Conservation (phyloP, 2,888 invertebrate species). For the Ethmia dodecea region DNA sequence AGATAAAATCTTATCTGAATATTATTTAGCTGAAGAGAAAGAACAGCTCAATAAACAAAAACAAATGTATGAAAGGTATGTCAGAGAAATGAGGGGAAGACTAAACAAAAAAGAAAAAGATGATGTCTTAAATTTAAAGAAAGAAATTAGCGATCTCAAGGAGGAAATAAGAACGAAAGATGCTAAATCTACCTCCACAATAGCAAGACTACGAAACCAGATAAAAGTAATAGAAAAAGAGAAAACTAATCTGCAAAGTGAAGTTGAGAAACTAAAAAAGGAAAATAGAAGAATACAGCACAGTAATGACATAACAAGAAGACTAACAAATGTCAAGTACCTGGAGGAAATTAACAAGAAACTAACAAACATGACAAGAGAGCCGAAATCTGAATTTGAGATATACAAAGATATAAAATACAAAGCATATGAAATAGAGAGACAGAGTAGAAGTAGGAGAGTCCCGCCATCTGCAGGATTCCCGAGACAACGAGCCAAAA, state of each 20-base stretch:
- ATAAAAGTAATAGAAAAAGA: constrained; percentile 85
- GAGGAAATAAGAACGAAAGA: constrained; percentile 85
- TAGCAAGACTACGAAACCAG: constrained; percentile 85
- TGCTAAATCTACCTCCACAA: constrained; percentile 82
- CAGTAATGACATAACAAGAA: constrained; percentile 73
- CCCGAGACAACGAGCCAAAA: constrained; percentile 57
- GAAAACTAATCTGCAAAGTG: constrained; percentile 78
- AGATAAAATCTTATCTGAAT: constrained; percentile 81
- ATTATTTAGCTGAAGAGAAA: constrained; percentile 82
- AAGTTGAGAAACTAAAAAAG: constrained; percentile 82
- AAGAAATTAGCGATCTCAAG: constrained; percentile 80
- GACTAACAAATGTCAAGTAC: constrained; percentile 83
- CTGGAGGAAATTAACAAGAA: constrained; percentile 85
- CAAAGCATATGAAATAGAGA: constrained; percentile 62
- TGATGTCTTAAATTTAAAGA: constrained; percentile 80
- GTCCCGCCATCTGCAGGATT: constrained; percentile 26
- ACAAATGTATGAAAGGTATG: constrained; percentile 80
- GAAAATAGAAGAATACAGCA: constrained; percentile 81
- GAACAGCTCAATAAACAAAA: constrained; percentile 82
- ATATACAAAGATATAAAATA: constrained; percentile 50
- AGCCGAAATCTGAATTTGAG: constrained; percentile 39
- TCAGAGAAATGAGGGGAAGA: constrained; percentile 82
- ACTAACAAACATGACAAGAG: constrained; percentile 49
- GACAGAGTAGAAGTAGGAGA: constrained; percentile 48
- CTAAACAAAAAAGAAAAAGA: constrained; percentile 83